Conservation (phyloP, 2,113 vertebrate genomes). For the Etia nguti region DNA sequence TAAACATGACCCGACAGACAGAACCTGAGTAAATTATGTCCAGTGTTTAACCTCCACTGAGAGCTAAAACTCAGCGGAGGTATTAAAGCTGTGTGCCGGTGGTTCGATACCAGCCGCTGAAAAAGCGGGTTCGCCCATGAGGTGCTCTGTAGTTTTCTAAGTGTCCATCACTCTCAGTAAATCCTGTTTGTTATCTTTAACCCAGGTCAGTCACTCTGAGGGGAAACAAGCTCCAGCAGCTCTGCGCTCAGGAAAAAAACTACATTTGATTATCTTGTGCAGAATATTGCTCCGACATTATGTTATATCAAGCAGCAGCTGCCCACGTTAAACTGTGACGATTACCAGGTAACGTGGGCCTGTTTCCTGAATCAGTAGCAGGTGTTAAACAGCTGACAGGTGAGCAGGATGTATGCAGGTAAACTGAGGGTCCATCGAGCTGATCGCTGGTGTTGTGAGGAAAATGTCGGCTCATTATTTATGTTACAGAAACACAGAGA, state of each 20-base stretch:
- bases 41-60: background rate
- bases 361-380: no score
- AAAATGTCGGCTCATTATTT: no score
- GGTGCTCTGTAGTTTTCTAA: background rate
- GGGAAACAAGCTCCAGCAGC: background rate
- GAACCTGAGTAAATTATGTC: background rate
- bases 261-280: background rate
- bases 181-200: rapidly evolving
- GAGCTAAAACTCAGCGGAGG: background rate
- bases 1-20: background rate
- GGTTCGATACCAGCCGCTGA: background rate
- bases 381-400: no score
- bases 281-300: background rate
- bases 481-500: no score
- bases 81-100: background rate
- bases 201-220: no score
- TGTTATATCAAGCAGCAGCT: background rate
- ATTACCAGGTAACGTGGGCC: background rate
- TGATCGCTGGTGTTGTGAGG: no score
- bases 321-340: background rate
- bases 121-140: background rate
- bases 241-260: background rate
- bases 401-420: no score
- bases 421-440: no score
- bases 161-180: background rate